Evolutionary conservation across 92 coral and sea anemone genomes (phyloP), one percentile per base, ranked within the genome.

Genomic region (Scolanthus callimorphus): DNA sequence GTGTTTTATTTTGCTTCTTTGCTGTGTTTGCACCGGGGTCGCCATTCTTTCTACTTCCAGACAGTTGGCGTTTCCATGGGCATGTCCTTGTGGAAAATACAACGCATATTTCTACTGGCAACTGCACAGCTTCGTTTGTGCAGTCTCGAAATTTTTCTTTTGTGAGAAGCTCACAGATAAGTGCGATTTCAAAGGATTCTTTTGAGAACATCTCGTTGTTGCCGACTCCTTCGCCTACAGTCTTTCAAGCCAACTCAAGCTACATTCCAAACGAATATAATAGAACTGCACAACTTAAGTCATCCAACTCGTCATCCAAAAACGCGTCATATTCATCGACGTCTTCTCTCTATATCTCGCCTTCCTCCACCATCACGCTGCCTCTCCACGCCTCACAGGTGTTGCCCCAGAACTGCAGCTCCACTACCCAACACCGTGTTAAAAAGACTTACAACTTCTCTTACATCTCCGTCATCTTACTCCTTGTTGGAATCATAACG

Each of bases 21-120:
- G 88, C 84, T 10, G 85, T 92, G 1, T 88, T 90, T 63, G 85
- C 96, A 3, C 98, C 98, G 1, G 98, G 98, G 2, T 90, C 96
- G 17, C 98, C 98, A 12, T 90, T 90, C 44, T 82, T 67, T 45
- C 31, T 88, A 34, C 77, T 92, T 11, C 88, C 82, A n/a, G 59
- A 69, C 29, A 57, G 76, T 20, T 54, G 63, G 63, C 74, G 74
- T 10, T 67, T 39, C 49, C 54, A 67, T 25, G 71, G 41, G 6
- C 6, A 34, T 34, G 52, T 46, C 52, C 11, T 46, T 21, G 52
- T 4, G 52, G 11, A 19, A 4, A 20, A 20, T 4, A 46, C 19
- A 4, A 58, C 50, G 11, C 53, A 39, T 39, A 28, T 38, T 29
- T 19, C 74, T 13, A 31, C 2, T n/a, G 71, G 72, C 20, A 67